Base-by-base conservation (phyloP, 2,113 vertebrate species). In the Mobula birostris region DNA sequence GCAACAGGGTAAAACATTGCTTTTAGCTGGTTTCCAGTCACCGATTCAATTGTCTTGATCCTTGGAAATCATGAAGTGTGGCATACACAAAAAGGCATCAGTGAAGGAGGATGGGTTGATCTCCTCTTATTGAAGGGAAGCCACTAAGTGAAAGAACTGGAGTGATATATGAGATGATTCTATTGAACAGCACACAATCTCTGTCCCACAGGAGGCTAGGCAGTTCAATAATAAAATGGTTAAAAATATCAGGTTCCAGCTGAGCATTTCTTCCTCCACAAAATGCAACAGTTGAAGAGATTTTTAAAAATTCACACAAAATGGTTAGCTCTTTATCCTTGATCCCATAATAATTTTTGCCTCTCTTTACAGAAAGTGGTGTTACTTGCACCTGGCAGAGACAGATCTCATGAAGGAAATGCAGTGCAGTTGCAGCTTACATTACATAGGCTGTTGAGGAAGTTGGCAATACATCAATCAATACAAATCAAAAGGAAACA, bases 101-200 rank as follows among this genome's bases (percentile, higher is more conserved):
- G 27, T 24, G 40, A 56, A 48, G 91, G 68, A 40, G 68, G 90
- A 76, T 93, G 91, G 91, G 91, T 29, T 74, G 32, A 92, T 93
- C 36, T 74, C 70, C 36, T 56, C 70, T 93, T 29, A 93, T 66
- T 72, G 68, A 93, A 72, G 70, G 68, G 36, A 93, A 93, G 66
- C 58, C 68, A 82, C 48, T 93, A 70, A 76, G 68, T 56, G 70
- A 40, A 74, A 74, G 70, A 76, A 70, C 91, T 93, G 70, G 66
- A 93, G 19, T 93, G 91, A 48, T 29, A 93, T 74, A 40, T 15
- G 91, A 93, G 70, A 74, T 48, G 68, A 12, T 74, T 93, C 91
- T 56, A 56, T 93, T 93, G 40, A 76, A 27, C 48, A 74, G 91
- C 40, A 56, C 90, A 6, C 9, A 48, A 70, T 0, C 40, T 24